These are phyloP conservation scores for Platichthys stellatus DNA, from an alignment of 2,113 vertebrate species.

Conservation along the genomic window DNA sequence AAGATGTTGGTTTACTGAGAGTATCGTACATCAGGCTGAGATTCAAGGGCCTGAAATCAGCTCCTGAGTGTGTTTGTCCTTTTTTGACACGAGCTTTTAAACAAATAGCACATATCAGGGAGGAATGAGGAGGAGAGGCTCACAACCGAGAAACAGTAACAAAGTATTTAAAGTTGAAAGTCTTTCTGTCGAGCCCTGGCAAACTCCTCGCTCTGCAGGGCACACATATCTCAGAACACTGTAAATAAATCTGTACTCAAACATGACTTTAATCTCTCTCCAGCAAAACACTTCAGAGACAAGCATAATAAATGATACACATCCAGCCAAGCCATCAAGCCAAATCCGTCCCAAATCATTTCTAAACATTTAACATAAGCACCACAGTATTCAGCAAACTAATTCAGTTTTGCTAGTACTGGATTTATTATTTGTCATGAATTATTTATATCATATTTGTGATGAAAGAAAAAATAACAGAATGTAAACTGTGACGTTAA, in stretches of 20 bases:
- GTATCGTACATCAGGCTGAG: constrained; percentile 24
- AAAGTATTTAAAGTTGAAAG: neutral
- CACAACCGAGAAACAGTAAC: constrained; percentile 7
- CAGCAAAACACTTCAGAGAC: neutral
- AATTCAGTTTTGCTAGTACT: neutral
- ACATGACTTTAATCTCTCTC: neutral
- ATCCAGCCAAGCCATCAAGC: neutral
- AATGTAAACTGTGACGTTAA: constrained; percentile 5
- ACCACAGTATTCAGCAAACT: neutral
- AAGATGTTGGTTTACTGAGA: neutral
- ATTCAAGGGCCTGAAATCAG: constrained; percentile 37
- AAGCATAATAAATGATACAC: neutral
- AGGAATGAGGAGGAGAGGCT: constrained; percentile 65
- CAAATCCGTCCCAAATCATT: neutral
- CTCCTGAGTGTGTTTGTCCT: constrained; percentile 38
- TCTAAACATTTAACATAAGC: neutral
- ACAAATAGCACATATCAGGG: constrained; percentile 56
- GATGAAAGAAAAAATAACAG: neutral
- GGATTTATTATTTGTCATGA: neutral
- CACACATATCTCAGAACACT: neutral
- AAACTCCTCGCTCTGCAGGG: neutral
- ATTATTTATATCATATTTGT: neutral
- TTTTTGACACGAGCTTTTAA: constrained; percentile 41
- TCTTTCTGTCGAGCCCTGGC: neutral
- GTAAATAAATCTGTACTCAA: neutral